Conservation (phyloP, 2,797 vertebrate genomes). For the Basileuterus tristriatus region DNA sequence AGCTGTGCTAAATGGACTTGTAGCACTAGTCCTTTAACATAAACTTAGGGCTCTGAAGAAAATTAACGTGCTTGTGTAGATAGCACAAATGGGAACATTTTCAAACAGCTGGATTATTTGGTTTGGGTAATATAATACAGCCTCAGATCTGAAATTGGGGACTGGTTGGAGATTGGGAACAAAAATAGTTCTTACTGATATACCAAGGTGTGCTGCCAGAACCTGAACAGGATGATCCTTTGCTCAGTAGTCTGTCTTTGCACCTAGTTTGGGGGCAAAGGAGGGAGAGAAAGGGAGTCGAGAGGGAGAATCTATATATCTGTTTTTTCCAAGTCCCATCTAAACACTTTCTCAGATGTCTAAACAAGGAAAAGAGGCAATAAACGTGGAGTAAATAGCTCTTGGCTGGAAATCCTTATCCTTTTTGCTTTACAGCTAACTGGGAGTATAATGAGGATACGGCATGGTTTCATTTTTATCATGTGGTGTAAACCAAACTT, state of each 20-base stretch:
- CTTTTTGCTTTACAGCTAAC: background rate
- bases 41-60: background rate
- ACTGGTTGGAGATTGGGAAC: background rate
- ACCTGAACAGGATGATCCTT: background rate
- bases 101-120: background rate
- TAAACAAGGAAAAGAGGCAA: background rate
- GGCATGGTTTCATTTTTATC: background rate
- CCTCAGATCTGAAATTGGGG: background rate
- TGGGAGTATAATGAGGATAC: background rate
- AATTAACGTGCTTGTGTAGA: background rate
- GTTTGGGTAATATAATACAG: background rate
- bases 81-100: background rate
- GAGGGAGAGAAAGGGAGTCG: background rate
- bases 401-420: background rate
- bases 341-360: background rate
- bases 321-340: background rate
- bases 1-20: background rate
- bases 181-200: background rate
- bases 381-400: background rate
- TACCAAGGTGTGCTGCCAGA: background rate
- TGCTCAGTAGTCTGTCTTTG: background rate
- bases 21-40: background rate
- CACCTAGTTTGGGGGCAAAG: background rate
- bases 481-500: background rate
- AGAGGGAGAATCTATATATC: background rate